Evolutionary conservation across 2,797 vertebrate species (phyloP), one percentile per base, ranked within the genome.

Genomic region (Pempheris klunzingeri): DNA sequence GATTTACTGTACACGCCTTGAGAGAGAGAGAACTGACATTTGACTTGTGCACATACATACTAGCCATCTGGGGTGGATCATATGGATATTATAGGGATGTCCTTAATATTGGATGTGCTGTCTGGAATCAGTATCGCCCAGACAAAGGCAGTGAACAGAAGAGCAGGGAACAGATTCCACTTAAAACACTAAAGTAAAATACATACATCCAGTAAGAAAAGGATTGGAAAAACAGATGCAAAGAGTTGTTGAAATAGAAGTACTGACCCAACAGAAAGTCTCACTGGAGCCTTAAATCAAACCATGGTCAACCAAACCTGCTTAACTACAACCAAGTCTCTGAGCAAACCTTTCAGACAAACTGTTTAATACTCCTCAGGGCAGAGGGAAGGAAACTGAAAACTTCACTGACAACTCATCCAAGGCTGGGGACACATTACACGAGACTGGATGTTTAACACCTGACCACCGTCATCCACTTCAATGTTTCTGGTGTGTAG

Each of bases 251-350:
- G 17, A 71, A 62, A 62, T 26, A 36, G n/a, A 50, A 41, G 20
- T 24, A 57, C 2, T 26, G 28, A 32, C 13, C 6, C 38, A 34
- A n/a, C 20, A 69, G 22, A 39, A 64, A 52, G 14, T 1, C 2
- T 44, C n/a, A 22, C 39, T 24, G 13, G 28, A 50, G 43, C 28
- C 9, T 32, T 32, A 74, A 74, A 39, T n/a, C n/a, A 39, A 58
- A 28, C n/a, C 20, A 36, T 47, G 4, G 22, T 28, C 28, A 52
- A 44, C 26, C 14, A 60, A 24, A 60, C 24, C 3, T 54, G 7
- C 20, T 1, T 3, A 30, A 52, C 10, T 59, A 30, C 44, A 30
- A 4, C 5, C 0, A 62, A 18, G 30, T 39, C 4, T 36, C 46
- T 50, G 0, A 46, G 24, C 17, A 39, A 66, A 44, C 5, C 5